Evolutionary conservation across 2,888 invertebrate species (phyloP), one percentile per base, ranked within the genome.

Genomic region (Apamea monoglypha): DNA sequence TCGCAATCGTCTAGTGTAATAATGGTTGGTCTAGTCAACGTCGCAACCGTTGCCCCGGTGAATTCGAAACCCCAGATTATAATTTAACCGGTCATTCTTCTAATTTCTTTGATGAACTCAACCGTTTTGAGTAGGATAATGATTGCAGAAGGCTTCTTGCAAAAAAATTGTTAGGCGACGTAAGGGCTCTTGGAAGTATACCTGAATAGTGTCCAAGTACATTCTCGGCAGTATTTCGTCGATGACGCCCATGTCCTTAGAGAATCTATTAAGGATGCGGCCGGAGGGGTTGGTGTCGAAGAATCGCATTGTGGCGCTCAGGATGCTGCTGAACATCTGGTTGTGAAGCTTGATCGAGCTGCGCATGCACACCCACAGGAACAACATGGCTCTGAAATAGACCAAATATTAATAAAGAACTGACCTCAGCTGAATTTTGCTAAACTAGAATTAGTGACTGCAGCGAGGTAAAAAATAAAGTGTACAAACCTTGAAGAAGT

Each of bases 231-330:
- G 93, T 32, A 97, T 95, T 94, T 98, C 98, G 91, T 98, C 98
- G 71, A 98, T 97, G 0, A 98, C 96, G 0, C 98, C 98, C 95
- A 98, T 98, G 91, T 99, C 99, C 92, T 98, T 98, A 0, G 98
- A 98, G 94, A 99, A 99, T 77, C 98, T 96, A 94, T 98, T 98
- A 74, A 99, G 96, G 87, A 99, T 98, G 29, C 98, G 97, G 63
- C 98, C 98, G n/a, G 98, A 98, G 0, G 99, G 98, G 94, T 99
- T 98, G 5, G 97, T 98, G 92, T 98, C 98, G 93, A 99, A 99
- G 95, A 99, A 99, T 44, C 97, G 95, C 97, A 98, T 98, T 0
- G 98, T 98, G 0, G 98, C 98, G 83, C 98, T 96, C 14, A 99
- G 93, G 61, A 99, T 97, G 88, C 98, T 97, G 40, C 97, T 95